phyloP scores from a whole-genome alignment of 2,113 vertebrate genomes.

The Siniperca chuatsi region DNA sequence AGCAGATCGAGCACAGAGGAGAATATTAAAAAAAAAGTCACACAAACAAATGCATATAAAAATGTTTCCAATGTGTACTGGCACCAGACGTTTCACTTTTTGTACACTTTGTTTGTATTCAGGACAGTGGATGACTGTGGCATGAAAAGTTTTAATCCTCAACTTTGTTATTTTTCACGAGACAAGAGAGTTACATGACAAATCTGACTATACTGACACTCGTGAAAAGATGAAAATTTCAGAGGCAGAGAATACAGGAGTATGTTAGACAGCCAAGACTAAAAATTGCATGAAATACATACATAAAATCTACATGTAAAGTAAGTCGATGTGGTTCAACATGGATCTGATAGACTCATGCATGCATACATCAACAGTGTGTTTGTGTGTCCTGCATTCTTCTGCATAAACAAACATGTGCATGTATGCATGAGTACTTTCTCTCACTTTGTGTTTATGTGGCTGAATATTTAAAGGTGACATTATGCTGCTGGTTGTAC shows the following conservation, averaged over 20 bases:
- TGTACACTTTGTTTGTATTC: neutral
- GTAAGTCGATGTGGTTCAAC: neutral
- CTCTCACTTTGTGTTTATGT: neutral
- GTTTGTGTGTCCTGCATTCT: neutral
- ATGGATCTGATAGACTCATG: neutral
- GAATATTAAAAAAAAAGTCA: neutral
- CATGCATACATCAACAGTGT: neutral
- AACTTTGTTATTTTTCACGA: neutral
- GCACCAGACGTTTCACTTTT: neutral
- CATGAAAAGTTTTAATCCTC: neutral
- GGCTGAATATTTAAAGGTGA: slow-evolving; percentile 42
- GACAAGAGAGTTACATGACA: neutral
- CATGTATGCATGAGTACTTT: slow-evolving; percentile 6
- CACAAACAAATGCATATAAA: neutral
- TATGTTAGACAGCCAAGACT: neutral
- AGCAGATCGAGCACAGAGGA: neutral
- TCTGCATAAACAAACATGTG: slow-evolving; percentile 46
- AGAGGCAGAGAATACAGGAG: neutral
- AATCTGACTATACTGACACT: neutral
- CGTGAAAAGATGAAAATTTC: neutral
- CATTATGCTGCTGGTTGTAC: slow-evolving; percentile 8
- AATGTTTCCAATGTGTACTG: neutral
- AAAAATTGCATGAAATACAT: neutral
- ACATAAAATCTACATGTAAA: neutral
- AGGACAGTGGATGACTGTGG: neutral